Conservation (phyloP, 2,888 invertebrate genomes). For the Parnassius apollo region DNA sequence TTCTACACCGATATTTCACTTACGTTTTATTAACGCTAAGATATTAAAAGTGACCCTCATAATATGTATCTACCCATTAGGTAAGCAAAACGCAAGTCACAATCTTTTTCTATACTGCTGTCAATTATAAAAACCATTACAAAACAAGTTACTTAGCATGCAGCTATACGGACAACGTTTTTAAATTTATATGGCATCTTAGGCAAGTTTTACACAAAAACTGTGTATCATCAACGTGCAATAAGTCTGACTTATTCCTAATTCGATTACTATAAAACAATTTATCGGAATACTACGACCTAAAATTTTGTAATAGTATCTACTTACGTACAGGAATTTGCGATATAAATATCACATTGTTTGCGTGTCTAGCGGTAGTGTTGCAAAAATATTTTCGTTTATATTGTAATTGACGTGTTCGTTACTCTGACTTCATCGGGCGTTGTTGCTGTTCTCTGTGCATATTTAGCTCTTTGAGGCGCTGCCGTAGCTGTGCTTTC, state of each 20-base stretch:
- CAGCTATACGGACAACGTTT: constrained; percentile 12
- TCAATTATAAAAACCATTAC: constrained; percentile 3
- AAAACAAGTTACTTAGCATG: constrained; percentile 12
- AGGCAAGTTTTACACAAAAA: constrained; percentile 16
- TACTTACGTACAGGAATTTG: constrained; percentile 13
- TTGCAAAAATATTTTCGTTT: constrained; percentile 7
- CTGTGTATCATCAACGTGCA: neutral
- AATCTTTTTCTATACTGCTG: neutral
- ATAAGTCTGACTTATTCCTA: constrained; percentile 2
- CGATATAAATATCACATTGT: constrained; percentile 20
- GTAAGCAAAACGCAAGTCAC: constrained; percentile 7
- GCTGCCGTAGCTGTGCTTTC: constrained; percentile 88
- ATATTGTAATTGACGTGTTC: constrained; percentile 28
- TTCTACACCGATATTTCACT: too few species aligned
- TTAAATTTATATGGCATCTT: constrained; percentile 10
- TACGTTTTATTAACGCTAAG: too few species aligned
- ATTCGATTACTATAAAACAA: constrained; percentile 4
- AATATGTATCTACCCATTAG: neutral
- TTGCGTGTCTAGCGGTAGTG: constrained; percentile 8
- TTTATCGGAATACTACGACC: constrained; percentile 3
- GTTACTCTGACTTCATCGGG: constrained; percentile 57
- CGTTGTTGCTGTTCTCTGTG: constrained; percentile 56
- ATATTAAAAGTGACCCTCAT: constrained; percentile 1
- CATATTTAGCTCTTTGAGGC: constrained; percentile 80
- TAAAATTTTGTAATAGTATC: constrained; percentile 5